Base-by-base conservation (phyloP, 1,140 invertebrate species). In the Leptonema lineaticorne region DNA sequence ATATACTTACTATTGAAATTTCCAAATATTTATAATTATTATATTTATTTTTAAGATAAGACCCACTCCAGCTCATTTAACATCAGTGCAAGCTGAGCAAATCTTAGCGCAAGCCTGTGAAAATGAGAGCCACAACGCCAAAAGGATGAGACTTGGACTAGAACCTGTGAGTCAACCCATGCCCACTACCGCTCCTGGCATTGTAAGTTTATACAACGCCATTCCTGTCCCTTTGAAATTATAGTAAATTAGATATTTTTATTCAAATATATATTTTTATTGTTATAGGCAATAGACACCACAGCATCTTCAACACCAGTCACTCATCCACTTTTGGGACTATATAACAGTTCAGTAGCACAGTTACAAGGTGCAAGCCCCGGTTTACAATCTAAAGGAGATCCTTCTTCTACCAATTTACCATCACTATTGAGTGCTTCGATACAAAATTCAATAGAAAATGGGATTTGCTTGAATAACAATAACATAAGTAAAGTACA, bases 41-140 rank as follows among this genome's bases (percentile, higher is more conserved):
- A 24, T 20, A 8, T 30, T 57, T 28, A 26, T 14, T 37, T 59
- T 22, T 73, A 82, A 94, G 90, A 88, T 90, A 26, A 87, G 94
- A 72, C 94, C 95, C n/a, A 96, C 94, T 28, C 95, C 94, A 57
- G 94, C 95, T 33, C 95, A 98, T 83, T 86, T 98, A 75, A 97
- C 95, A 33, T 97, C 94, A 68, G 94, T 95, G 60, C 93, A 96
- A 79, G 96, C 96, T 7, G 96, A 98, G 78, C 93, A 96, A 81
- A 94, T 97, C 75, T 84, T 98, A 76, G 94, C 95, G 70, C 90
- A 91, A 74, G 96, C 96, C 48, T 97, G 95, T 80, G 95, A 97
- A 83, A 97, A 97, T 79, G 96, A 97, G 81, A 94, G 92, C 78
- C 90, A 96, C 78, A 97, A 97, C 80, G 95, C 95, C 27, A 97